These are phyloP conservation scores for Drosophila anceps DNA, from an alignment of 2,888 invertebrate species.

Conservation along the genomic window DNA sequence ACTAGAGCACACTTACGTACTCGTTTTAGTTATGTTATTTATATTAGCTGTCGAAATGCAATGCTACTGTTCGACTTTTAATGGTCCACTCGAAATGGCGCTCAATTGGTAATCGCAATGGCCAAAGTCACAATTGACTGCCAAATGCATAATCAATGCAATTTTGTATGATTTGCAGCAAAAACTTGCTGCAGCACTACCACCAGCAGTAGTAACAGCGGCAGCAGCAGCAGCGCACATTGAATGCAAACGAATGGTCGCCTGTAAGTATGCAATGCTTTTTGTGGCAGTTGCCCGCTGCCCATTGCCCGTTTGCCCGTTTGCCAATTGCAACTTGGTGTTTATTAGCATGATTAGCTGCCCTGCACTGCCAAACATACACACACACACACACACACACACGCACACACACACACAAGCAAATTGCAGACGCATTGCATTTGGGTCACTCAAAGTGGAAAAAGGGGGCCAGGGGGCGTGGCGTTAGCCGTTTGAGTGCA, in stretches of 20 bases:
- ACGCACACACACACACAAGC: conserved; percentile 24
- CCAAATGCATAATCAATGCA: conserved; percentile 79
- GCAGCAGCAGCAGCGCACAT: conserved; percentile 7
- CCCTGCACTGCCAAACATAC: conserved; percentile 43
- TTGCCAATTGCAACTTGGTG: conserved; percentile 71
- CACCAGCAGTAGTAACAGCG: neutral
- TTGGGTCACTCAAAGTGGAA: conserved; percentile 59
- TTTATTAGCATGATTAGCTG: conserved; percentile 78
- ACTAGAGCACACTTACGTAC: neutral
- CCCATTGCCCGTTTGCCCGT: conserved; percentile 20
- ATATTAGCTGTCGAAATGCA: neutral
- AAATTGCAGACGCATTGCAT: conserved; percentile 71
- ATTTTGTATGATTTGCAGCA: conserved; percentile 66
- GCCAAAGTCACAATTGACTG: conserved; percentile 73
- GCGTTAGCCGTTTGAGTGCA: conserved; percentile 25
- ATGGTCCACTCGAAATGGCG: conserved; percentile 57
- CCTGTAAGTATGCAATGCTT: conserved; percentile 69
- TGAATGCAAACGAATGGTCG: conserved; percentile 38
- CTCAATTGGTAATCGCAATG: conserved; percentile 50
- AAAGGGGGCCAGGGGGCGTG: neutral
- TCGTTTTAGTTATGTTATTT: neutral
- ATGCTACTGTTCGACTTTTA: conserved; percentile 32
- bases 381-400: conserved; percentile 22
- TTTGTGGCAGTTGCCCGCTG: conserved; percentile 46
- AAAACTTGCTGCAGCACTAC: conserved; percentile 9